A percentile compares a stretch with the other conserved stretches of the same genome.
Conservation (phyloP, 1,140 invertebrate genomes). For the Bombyx mori region DNA sequence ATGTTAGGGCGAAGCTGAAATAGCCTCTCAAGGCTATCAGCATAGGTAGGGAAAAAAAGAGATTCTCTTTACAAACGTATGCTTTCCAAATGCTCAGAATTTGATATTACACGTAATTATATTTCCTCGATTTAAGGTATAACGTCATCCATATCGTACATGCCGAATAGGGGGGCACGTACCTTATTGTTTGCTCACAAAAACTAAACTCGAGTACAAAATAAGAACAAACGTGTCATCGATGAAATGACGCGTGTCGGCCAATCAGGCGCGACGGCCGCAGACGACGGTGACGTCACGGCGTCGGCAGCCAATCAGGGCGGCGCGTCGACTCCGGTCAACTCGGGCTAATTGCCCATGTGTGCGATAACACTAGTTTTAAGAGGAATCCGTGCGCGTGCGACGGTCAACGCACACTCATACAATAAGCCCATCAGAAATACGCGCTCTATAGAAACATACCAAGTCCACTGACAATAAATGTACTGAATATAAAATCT, state of each 20-base stretch:
- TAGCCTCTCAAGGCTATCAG: too few relatives aligned
- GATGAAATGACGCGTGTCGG: conserved; percentile 68
- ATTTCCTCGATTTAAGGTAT: too few relatives aligned
- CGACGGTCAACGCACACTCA: conserved; percentile 30
- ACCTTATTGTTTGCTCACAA: conserved; percentile 34
- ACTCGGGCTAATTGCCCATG: conserved; percentile 69
- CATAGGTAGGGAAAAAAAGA: too few relatives aligned
- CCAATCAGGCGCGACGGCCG: conserved; percentile 66
- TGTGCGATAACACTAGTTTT: conserved; percentile 62
- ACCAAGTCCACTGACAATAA: too few relatives aligned
- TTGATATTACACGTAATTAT: conserved; percentile 11
- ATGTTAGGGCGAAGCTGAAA: too few relatives aligned
- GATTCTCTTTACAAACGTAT: too few relatives aligned
- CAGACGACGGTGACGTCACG: conserved; percentile 61
- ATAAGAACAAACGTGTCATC: conserved; percentile 70
- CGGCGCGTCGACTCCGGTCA: conserved; percentile 63
- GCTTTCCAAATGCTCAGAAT: too few relatives aligned
- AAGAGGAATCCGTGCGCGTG: conserved; percentile 54
- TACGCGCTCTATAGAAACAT: too few relatives aligned
- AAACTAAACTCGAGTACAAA: conserved; percentile 55
- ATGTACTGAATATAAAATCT: too few relatives aligned
- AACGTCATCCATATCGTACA: conserved; percentile 25
- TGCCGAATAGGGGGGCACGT: conserved; percentile 20
- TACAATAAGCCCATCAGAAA: too few relatives aligned
- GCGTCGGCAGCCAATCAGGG: conserved; percentile 48